Evolutionary conservation across 2,797 vertebrate species (phyloP).

Genomic region (Yasuhikotakia modesta): DNA sequence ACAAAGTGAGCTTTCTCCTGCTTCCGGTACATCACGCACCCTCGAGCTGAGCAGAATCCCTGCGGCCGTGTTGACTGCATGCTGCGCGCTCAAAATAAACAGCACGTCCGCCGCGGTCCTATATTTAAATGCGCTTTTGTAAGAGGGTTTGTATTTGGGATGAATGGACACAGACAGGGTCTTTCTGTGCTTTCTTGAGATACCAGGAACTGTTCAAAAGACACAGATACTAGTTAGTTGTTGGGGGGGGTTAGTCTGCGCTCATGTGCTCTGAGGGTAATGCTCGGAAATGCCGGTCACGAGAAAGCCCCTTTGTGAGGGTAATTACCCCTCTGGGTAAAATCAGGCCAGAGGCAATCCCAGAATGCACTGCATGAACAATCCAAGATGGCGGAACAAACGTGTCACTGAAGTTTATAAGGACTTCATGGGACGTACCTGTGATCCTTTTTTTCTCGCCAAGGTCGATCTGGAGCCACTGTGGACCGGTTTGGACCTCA

Average conservation of each 20-base stretch:
- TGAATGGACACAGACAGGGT: constrained; percentile 53
- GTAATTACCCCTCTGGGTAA: constrained; percentile 47
- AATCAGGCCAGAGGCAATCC: constrained; percentile 10
- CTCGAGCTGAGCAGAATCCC: constrained; percentile 44
- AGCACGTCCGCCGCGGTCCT: constrained; percentile 38
- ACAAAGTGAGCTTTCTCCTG: constrained; percentile 58
- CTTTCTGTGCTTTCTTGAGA: constrained; percentile 56
- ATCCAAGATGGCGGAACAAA: background rate
- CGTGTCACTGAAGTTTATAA: background rate
- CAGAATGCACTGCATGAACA: background rate
- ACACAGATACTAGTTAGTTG: constrained; percentile 41
- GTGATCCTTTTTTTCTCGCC: constrained; percentile 84
- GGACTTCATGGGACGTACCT: constrained; percentile 65
- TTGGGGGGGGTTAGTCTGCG: constrained; percentile 1
- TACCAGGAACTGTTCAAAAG: constrained; percentile 50
- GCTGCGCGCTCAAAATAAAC: constrained; percentile 57
- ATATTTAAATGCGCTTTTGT: constrained; percentile 62
- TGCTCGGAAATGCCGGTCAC: constrained; percentile 28
- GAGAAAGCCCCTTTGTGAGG: constrained; percentile 55
- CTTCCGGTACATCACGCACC: background rate
- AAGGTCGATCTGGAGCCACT: constrained; percentile 83
- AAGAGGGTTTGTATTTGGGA: constrained; percentile 38
- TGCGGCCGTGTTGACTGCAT: constrained; percentile 33
- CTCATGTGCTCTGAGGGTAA: constrained; percentile 43
- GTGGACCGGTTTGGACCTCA: constrained; percentile 66